Base-by-base conservation (phyloP, 1,140 invertebrate genomes). In the Ruditapes philippinarum region DNA sequence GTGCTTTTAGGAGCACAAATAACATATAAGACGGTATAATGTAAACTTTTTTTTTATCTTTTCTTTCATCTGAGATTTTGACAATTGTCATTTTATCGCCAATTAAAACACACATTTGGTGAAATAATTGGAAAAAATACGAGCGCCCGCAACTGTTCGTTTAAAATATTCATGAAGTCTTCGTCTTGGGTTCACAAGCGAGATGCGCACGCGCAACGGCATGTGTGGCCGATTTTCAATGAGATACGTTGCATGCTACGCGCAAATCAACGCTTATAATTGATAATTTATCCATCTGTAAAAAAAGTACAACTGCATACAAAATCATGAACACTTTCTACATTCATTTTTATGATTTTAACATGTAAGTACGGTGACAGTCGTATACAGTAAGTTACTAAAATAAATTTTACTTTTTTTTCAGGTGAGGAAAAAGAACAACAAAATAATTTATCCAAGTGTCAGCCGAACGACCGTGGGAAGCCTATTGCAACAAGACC, bases 131-230 rank as follows among this genome's bases (percentile, higher is more conserved):
- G 45, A 38, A 49, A 1, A 68, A 68, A 45, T 68, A 17, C 22
- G 49, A 36, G 12, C 68, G 65, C 22, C n/a, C 62, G 65, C 62
- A 49, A 84, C 62, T n/a, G 22, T 54, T 45, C 62, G 19, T 73
- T 40, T 84, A 19, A 84, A 84, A 70, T 68, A 73, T 84, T 84
- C 12, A 84, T 84, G 31, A 17, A 54, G 19, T 0, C 19, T 38
- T 84, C 31, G n/a, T n/a, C 31, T 19, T 49, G 65, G 65, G 1
- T 38, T 70, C 22, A 70, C 33, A 38, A 70, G 19, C 65, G 19
- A 12, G 33, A 38, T 17, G 14, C 33, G 31, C 60, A 65, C 60
- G 60, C 60, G n/a, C 33, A 65, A 28, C 22, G 60, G 28, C 25
- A 65, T 19, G 60, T 33, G 31, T 19, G 11, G 60, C 31, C 60